phyloP scores from a whole-genome alignment of 2,113 vertebrate genomes.

The Peucedramus taeniatus region DNA sequence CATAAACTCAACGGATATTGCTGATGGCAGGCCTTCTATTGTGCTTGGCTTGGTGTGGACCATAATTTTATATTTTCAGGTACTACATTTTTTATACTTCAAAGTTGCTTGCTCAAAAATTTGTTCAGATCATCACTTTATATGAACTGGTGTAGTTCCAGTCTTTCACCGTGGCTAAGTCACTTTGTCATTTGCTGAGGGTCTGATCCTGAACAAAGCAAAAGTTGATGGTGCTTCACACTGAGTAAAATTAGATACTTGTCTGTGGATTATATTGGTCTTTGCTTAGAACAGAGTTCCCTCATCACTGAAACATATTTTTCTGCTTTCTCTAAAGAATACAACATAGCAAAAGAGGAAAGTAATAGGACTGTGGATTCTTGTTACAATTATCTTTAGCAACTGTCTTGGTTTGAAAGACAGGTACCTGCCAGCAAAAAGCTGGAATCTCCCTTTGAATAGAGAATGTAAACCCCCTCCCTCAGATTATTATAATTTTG shows the following conservation, averaged over 20 bases:
- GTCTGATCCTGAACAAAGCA: neutral
- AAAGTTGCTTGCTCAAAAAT: neutral
- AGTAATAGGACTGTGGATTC: neutral
- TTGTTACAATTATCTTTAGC: neutral
- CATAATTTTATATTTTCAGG: slow-evolving; percentile 98
- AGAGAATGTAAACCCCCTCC: no score
- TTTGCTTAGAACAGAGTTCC: neutral
- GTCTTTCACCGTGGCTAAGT: neutral
- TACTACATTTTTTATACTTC: slow-evolving; percentile 27
- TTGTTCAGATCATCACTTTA: neutral
- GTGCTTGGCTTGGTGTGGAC: slow-evolving; percentile 96
- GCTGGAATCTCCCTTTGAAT: no score
- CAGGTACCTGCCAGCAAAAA: no score
- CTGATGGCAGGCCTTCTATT: slow-evolving; percentile 92
- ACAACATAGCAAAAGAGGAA: neutral
- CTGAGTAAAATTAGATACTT: neutral
- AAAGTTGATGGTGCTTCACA: neutral
- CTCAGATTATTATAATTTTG: no score
- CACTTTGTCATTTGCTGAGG: neutral
- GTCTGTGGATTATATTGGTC: neutral
- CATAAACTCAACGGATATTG: slow-evolving; percentile 97
- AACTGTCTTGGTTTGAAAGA: no score
- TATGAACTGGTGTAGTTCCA: neutral
- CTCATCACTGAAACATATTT: neutral
- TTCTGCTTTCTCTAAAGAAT: neutral